These are phyloP conservation scores for Coranthus polyacanthus DNA, from an alignment of 2,797 vertebrate species.

Conservation along the genomic window DNA sequence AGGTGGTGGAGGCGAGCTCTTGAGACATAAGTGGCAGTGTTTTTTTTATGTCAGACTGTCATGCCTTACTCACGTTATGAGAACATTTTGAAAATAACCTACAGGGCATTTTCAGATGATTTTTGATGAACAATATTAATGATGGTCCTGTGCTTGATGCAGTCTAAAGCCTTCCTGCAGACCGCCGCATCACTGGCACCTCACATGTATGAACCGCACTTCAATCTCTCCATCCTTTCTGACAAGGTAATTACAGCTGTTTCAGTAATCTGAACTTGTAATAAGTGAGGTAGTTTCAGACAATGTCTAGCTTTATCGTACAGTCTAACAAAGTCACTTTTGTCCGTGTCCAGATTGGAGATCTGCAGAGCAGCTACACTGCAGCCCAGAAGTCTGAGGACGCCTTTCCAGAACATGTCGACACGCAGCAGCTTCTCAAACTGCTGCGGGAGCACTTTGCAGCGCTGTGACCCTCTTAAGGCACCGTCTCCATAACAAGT, in stretches of 20 bases:
- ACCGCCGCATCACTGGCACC: slow-evolving; percentile 93
- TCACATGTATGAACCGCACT: slow-evolving; percentile 97
- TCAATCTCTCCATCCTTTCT: slow-evolving; percentile 92
- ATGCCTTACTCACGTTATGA: neutral
- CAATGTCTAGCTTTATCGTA: neutral
- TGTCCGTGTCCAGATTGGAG: slow-evolving; percentile 88
- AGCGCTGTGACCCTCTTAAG: slow-evolving; percentile 81
- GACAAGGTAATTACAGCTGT: slow-evolving; percentile 90
- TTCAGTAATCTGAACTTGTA: neutral
- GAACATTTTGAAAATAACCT: neutral
- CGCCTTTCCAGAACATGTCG: slow-evolving; percentile 94
- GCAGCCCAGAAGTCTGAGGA: slow-evolving; percentile 92
- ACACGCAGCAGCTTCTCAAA: slow-evolving; percentile 93
- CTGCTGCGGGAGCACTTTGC: slow-evolving; percentile 93
- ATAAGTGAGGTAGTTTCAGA: neutral
- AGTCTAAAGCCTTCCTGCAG: slow-evolving; percentile 96
- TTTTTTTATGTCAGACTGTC: neutral
- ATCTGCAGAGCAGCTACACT: slow-evolving; percentile 95
- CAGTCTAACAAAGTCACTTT: slow-evolving; percentile 6
- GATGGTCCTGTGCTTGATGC: slow-evolving; percentile 27
- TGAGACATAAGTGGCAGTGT: neutral
- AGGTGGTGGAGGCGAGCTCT: neutral
- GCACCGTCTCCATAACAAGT: neutral
- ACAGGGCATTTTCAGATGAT: neutral
- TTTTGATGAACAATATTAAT: neutral